These are phyloP conservation scores for Euwallacea similis DNA, from an alignment of 1,140 invertebrate species.

Conservation along the genomic window DNA sequence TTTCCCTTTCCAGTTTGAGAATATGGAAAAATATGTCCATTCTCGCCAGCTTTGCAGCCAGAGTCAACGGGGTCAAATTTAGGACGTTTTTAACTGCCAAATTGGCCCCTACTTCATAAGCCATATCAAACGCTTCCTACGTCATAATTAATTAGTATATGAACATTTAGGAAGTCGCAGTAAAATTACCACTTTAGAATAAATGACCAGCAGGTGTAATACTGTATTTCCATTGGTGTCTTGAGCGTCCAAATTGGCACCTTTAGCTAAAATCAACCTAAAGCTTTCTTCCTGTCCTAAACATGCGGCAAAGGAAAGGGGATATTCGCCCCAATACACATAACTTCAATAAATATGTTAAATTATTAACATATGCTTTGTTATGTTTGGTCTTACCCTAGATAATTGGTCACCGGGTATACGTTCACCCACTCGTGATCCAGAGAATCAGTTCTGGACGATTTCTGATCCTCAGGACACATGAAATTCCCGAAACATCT, in stretches of 20 bases:
- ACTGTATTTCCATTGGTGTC: conserved; percentile 98
- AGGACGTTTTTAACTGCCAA: conserved; percentile 83
- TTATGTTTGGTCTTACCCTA: conserved; percentile 68
- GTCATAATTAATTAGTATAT: conserved; percentile 18
- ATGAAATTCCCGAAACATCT: conserved; percentile 95
- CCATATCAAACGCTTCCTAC: conserved; percentile 91
- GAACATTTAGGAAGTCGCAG: background rate
- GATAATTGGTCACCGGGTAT: conserved; percentile 85
- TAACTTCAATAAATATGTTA: conserved; percentile 63
- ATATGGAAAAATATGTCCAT: conserved; percentile 97
- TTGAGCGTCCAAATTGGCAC: conserved; percentile 92
- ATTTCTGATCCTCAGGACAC: conserved; percentile 96
- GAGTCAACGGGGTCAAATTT: conserved; percentile 88
- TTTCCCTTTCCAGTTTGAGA: conserved; percentile 89
- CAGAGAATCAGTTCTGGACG: conserved; percentile 78
- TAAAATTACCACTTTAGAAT: conserved; percentile 80
- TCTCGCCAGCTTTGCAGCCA: conserved; percentile 90
- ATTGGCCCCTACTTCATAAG: conserved; percentile 87
- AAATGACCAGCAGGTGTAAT: conserved; percentile 95
- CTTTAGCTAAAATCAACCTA: conserved; percentile 87
- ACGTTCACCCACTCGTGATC: conserved; percentile 94
- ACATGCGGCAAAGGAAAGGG: conserved; percentile 93
- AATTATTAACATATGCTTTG: conserved; percentile 22
- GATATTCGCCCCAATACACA: conserved; percentile 98
- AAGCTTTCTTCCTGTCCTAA: conserved; percentile 97